Evolutionary conservation across 2,113 vertebrate genomes (phyloP), one percentile per base, ranked within the genome.

Genomic region (Rattus rattus): DNA sequence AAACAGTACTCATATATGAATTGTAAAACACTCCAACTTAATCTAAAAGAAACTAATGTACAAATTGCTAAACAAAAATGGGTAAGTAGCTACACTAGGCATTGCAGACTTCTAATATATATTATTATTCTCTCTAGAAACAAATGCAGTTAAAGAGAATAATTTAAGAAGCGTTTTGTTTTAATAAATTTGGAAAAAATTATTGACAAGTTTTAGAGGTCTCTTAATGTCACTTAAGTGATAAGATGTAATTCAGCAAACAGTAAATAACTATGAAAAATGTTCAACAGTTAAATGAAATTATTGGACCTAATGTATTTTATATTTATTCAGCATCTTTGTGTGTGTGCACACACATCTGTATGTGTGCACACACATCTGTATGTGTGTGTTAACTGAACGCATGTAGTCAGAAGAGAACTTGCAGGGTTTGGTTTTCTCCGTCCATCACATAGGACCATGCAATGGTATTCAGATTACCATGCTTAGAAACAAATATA

Each of bases 181-280:
- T 14, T 81, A 84, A 91, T 26, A 9, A 96, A 47, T 24, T 49
- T 83, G 81, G 81, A 93, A 93, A 33, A 56, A 14, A 13, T 54
- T 80, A 20, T 90, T 92, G 33, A 19, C 85, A 85, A 94, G 52
- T 85, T 96, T 81, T 88, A 72, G 36, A 76, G 22, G 8, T 84
- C 65, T 36, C 72, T 94, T 90, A 87, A 89, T 19, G 49, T 70
- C 10, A 77, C 1, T 52, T 26, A 81, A 81, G 61, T 24, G 8
- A 20, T 75, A 89, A 47, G 36, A 89, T 94, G 77, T 17, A 83
- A 72, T 73, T 91, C 49, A 88, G n/a, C 28, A 91, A 65, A 22
- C 11, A 88, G 81, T 72, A 17, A 2, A 7, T 52, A 87, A 33
- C 30, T 77, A 90, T 80, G 65, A 79, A 94, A 67, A 9, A 61